Evolutionary conservation across 92 coral and sea anemone genomes (phyloP), one percentile per base, ranked within the genome.

Genomic region (Galaxea fascicularis): DNA sequence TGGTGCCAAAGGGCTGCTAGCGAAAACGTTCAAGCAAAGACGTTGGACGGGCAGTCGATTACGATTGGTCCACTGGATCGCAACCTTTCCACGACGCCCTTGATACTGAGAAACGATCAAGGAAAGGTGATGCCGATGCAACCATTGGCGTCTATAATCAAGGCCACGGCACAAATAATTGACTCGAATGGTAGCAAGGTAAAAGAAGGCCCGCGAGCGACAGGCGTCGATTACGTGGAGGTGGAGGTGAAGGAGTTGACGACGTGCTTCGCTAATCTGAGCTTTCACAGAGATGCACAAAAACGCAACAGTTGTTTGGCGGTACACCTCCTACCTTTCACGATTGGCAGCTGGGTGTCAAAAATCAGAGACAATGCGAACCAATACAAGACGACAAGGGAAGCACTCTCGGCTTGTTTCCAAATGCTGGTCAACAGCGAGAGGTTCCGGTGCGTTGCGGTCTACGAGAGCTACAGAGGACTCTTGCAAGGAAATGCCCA

Each of bases 281-380:
- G 46, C 10, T 17, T 39, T 29, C 15, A 9, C 44, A 3, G 20
- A 6, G 4, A 4, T 4, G 72, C 8, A 3, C 13, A 29, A 27
- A 10, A 65, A 25, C 17, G 20, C 15, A 0, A 4, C 3, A 39
- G 30, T 49, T 8, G 45, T 14, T 22, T 66, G n/a, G 72, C 21
- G 10, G n/a, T 66, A 15, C 72, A 66, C n/a, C 46, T 29, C 13
- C 39, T 66, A 17, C 72, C 45, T 3, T 29, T 28, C 22, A 71
- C 76, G 2, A 20, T 71, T 12, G 76, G 76, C 29, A 71, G n/a
- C 0, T 71, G 76, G 76, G 27, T 71, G 17, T 25, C 56, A 45
- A 8, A 25, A 3, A 8, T 17, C 5, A 22, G 17, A 71, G 30
- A n/a, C n/a, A n/a, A n/a, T n/a, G n/a, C n/a, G 29, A 1, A 11